Evolutionary conservation across 2,797 vertebrate species (phyloP).

Genomic region (Paramormyrops hopkinsi): DNA sequence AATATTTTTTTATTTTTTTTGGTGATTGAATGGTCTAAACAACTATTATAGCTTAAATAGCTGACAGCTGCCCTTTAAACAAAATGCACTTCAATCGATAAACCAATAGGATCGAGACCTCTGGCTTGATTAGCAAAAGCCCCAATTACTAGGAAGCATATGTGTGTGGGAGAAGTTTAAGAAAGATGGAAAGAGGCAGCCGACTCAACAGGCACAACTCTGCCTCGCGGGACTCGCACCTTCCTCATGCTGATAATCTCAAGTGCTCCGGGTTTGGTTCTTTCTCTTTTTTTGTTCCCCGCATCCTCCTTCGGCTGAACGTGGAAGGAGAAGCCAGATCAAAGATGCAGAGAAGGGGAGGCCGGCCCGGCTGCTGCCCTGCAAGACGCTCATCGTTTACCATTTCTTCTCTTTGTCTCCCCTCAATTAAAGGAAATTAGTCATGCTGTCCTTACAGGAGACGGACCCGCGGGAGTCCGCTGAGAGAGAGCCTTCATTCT

Average conservation of each 20-base stretch:
- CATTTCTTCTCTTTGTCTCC: constrained; percentile 29
- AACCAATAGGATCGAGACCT: constrained; percentile 3
- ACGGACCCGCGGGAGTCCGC: constrained; percentile 44
- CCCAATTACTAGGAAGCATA: constrained; percentile 3
- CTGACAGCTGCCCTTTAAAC: constrained; percentile 11
- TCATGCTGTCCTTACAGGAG: constrained; percentile 61
- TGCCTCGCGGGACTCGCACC: not conserved
- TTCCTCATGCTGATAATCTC: not conserved
- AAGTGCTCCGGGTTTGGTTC: not conserved
- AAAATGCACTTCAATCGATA: constrained; percentile 1
- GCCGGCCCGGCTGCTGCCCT: not conserved
- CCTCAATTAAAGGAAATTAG: constrained; percentile 67
- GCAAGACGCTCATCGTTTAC: constrained; percentile 30
- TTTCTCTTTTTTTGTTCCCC: not conserved
- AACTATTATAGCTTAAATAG: constrained; percentile 5
- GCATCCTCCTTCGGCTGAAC: not conserved
- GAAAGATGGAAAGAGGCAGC: not conserved
- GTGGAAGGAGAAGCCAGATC: not conserved
- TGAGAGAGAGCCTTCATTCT: constrained; percentile 40
- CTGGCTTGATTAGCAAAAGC: not conserved
- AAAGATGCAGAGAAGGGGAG: not conserved
- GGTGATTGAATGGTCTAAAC: not conserved
- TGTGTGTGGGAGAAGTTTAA: not conserved
- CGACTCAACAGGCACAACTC: not conserved
- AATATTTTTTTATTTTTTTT: not conserved